Conservation (phyloP, 2,888 invertebrate species). For the Latrodectus elegans region DNA sequence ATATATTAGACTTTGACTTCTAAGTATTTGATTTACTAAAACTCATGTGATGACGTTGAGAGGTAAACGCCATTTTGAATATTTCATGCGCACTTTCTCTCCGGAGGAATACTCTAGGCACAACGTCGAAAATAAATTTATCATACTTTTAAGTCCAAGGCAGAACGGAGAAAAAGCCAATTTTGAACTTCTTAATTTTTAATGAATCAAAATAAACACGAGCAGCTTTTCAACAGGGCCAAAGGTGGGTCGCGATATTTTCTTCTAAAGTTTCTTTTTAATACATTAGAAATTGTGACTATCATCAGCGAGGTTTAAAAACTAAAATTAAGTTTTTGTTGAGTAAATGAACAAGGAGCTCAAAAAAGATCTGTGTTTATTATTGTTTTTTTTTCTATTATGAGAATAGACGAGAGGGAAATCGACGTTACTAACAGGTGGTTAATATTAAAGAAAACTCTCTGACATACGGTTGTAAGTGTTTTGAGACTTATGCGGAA, state of each 20-base stretch:
- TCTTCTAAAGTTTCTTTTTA: conserved; percentile 50
- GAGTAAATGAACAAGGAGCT: conserved; percentile 63
- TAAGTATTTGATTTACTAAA: conserved; percentile 45
- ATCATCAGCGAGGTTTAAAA: conserved; percentile 43
- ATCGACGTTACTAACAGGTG: conserved; percentile 53
- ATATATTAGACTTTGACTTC: conserved; percentile 44
- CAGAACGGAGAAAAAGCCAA: conserved; percentile 67
- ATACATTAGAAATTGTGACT: conserved; percentile 46
- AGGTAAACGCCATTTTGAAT: conserved; percentile 65
- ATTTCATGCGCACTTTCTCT: conserved; percentile 59
- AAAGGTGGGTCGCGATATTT: conserved; percentile 51
- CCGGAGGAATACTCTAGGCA: conserved; percentile 32
- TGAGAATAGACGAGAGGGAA: conserved; percentile 1
- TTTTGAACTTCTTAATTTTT: conserved; percentile 67
- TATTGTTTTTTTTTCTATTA: conserved; percentile 16
- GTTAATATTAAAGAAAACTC: conserved; percentile 46
- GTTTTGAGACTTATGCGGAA: conserved; percentile 29
- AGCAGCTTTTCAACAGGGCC: conserved; percentile 52
- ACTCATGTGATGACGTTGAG: conserved; percentile 43
- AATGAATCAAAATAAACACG: conserved; percentile 69
- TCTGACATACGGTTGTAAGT: conserved; percentile 30
- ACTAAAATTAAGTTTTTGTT: conserved; percentile 65
- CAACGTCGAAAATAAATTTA: conserved; percentile 67
- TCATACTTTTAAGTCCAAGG: conserved; percentile 67
- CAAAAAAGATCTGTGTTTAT: conserved; percentile 18